Base-by-base conservation (phyloP, 2,888 invertebrate genomes). In the Ptychoptera contaminata region DNA sequence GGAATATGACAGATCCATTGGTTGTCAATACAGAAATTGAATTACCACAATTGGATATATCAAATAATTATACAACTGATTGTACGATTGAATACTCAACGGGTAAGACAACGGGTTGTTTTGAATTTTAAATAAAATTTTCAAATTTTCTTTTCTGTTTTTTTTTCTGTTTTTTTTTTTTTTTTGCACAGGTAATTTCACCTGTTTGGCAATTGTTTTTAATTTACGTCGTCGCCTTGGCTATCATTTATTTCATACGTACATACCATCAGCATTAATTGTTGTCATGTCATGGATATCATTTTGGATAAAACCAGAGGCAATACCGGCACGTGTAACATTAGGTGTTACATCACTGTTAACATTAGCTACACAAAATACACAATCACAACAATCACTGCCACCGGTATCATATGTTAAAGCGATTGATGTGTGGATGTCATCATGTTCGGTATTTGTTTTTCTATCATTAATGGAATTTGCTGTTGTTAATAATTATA, bases 241-340 rank as follows among this genome's bases (percentile, higher is more conserved):
- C 12, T 91, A 90, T 67, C 88, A 90, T 61, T 71, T 91, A 43
- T 88, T 91, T 63, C 90, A 91, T 67, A 90, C 90, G 0, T 91
- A 91, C 63, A 88, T 90, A 54, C 90, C 90, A 0, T 88, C 90
- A 2, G 87, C 87, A 0, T 71, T 91, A 52, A 91, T 91, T 59
- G 91, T 91, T 39, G 88, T 91, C 46, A 88, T 92, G 86, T 90
- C 88, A 48, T 92, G 91, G 91, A 90, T 92, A 53, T 90, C 91
- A 0, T 92, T 92, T 68, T 92, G 91, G 92, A 90, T 91, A 56
- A 90, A 88, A 56, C 88, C 88, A 0, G 90, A 90, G 63, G 90
- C 91, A 7, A 87, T 87, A 53, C 91, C 91, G 1, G 90, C 90
- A 0, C 72, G 91, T 47, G 87, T 91, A 46, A 90, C 90, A 1